phyloP scores from a whole-genome alignment of 1,140 invertebrate genomes.

The Papilio dardanus region DNA sequence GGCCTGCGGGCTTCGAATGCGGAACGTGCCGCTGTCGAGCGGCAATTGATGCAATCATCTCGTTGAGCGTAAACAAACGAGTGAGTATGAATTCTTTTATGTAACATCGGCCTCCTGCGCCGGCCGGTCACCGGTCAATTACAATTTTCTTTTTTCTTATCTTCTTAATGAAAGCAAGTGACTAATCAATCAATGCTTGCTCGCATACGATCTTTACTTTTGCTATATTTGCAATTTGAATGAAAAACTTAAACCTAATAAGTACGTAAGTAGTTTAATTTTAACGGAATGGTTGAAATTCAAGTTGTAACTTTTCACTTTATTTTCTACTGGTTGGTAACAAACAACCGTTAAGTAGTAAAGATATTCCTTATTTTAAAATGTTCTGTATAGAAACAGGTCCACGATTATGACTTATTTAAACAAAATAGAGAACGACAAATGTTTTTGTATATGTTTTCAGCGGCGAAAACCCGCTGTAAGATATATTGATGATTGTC shows the following conservation, averaged over 20 bases:
- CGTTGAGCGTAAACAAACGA: constrained; percentile 76
- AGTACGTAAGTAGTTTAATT: too few relatives aligned
- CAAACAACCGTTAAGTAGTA: background rate
- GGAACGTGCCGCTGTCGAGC: constrained; percentile 73
- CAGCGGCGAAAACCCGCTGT: too few relatives aligned
- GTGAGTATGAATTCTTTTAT: constrained; percentile 69
- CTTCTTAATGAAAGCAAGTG: constrained; percentile 20
- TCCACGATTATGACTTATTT: too few relatives aligned
- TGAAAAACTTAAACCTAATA: background rate
- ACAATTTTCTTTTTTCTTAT: constrained; percentile 38
- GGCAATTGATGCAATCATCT: constrained; percentile 78
- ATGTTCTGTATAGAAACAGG: background rate
- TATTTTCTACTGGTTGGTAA: background rate
- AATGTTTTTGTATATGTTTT: too few relatives aligned
- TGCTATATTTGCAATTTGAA: constrained; percentile 7
- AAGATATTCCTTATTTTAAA: background rate
- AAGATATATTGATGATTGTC: too few relatives aligned
- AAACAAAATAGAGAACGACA: too few relatives aligned
- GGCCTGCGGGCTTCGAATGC: constrained; percentile 49
- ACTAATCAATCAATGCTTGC: constrained; percentile 6
- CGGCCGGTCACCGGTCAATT: constrained; percentile 55
- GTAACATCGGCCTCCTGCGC: constrained; percentile 55
- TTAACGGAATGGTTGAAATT: too few relatives aligned
- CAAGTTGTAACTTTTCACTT: background rate
- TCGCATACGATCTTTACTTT: background rate